phyloP scores from a whole-genome alignment of 2,888 invertebrate genomes.

The Microchrysa polita region DNA sequence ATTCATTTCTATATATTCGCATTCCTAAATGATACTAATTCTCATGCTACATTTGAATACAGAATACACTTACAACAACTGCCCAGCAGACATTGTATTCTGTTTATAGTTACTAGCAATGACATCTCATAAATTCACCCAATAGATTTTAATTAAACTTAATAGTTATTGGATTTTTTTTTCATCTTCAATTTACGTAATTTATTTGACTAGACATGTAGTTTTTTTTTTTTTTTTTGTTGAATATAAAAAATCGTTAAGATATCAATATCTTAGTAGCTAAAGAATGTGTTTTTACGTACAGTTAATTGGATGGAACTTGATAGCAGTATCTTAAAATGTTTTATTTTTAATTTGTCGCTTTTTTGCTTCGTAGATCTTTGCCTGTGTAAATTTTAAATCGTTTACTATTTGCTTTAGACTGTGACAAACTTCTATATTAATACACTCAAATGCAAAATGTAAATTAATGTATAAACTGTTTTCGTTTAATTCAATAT shows the following conservation, averaged over 20 bases:
- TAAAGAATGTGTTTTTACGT: slow-evolving; percentile 22
- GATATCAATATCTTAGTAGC: slow-evolving; percentile 29
- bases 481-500: too few relatives aligned
- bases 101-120: not conserved
- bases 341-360: too few relatives aligned
- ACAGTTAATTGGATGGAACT: slow-evolving; percentile 39
- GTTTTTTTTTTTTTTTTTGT: not conserved
- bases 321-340: slow-evolving; percentile 13
- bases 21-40: not conserved
- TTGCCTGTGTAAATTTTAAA: too few relatives aligned
- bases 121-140: not conserved
- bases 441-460: not conserved
- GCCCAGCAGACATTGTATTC: not conserved
- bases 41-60: not conserved
- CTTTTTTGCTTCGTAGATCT: too few relatives aligned
- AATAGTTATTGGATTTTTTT: not conserved
- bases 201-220: slow-evolving; percentile 13
- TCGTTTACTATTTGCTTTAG: not conserved
- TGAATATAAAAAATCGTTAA: slow-evolving; percentile 33
- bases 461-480: too few relatives aligned
- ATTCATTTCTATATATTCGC: too few relatives aligned
- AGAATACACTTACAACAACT: not conserved
- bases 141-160: too few relatives aligned
- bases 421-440: slow-evolving; percentile 30
- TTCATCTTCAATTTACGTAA: not conserved